Base-by-base conservation (phyloP, 2,888 invertebrate genomes). In the Philonicus albiceps region DNA sequence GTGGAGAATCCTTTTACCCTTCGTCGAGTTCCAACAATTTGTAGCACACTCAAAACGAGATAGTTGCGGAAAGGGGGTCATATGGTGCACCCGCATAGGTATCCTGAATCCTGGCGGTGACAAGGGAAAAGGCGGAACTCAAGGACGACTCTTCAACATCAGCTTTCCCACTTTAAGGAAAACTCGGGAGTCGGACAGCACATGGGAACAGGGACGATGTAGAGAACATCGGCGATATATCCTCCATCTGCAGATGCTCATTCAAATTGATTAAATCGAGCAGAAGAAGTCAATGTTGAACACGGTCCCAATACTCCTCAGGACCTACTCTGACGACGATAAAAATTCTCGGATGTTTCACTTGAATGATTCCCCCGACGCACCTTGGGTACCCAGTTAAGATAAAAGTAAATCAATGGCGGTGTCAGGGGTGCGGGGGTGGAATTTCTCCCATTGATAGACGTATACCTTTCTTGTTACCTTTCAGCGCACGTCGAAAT, bases 201-300 rank as follows among this genome's bases (percentile, higher is more conserved):
- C n/a, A 4, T n/a, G 49, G 19, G 49, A 49, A 49, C 49, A 76
- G 40, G 7, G 19, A 19, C 11, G 37, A 22, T 3, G 37, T 37
- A 43, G 37, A 40, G 40, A 19, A 76, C 40, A 8, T 13, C 22
- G 74, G 34, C 3, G 22, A 76, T 76, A 40, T n/a, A 13, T 22
- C 4, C 37, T 37, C 76, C 34, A n/a, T 76, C 76, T 76, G 22
- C 76, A 40, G 76, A 76, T 76, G 76, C 40, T 76, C 76, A 76
- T 76, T 76, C 37, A 76, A 76, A 76, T 76, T 76, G 76, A 76
- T 76, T 76, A 76, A 76, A 76, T 76, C 76, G 76, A 37, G 19
- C 40, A 40, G 76, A 76, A 76, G 40, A 40, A 76, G 76, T 76
- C 76, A 40, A 76, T 76, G 34, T 40, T 19, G 40, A 76, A 76